Conservation (phyloP, 2,797 vertebrate genomes). For the Bovichtus variegatus region DNA sequence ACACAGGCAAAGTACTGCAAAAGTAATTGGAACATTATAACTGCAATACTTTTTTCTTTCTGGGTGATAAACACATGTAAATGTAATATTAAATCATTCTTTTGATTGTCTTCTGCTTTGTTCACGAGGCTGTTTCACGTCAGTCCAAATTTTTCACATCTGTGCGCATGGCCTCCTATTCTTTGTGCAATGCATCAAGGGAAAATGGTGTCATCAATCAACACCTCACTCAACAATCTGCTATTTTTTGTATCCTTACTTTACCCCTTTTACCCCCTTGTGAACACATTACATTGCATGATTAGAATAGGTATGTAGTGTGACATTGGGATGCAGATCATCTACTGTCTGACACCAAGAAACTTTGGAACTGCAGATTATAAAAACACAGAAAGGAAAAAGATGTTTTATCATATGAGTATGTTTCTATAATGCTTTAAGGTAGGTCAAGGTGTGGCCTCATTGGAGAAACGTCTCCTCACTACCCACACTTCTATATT, state of each 20-base stretch:
- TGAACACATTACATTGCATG: not conserved
- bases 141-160: not conserved
- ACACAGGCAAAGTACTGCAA: too few relatives aligned
- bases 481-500: constrained; percentile 58
- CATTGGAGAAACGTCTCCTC: constrained; percentile 33
- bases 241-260: not conserved
- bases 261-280: not conserved
- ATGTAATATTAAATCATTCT: too few relatives aligned
- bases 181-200: not conserved
- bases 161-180: not conserved
- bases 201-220: not conserved
- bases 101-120: not conserved
- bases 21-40: too few relatives aligned
- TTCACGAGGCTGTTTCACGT: not conserved
- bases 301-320: not conserved
- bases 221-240: not conserved
- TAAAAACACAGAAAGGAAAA: not conserved
- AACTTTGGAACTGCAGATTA: not conserved
- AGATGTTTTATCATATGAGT: not conserved
- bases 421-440: not conserved
- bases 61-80: too few relatives aligned
- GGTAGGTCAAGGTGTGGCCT: constrained; percentile 55
- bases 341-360: not conserved
- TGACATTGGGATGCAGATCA: not conserved
- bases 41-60: too few relatives aligned